Percentiles rank a stretch among this genome's conserved stretches.
phyloP scores from a whole-genome alignment of 2,797 vertebrate genomes.

The Loris lydekkerianus region DNA sequence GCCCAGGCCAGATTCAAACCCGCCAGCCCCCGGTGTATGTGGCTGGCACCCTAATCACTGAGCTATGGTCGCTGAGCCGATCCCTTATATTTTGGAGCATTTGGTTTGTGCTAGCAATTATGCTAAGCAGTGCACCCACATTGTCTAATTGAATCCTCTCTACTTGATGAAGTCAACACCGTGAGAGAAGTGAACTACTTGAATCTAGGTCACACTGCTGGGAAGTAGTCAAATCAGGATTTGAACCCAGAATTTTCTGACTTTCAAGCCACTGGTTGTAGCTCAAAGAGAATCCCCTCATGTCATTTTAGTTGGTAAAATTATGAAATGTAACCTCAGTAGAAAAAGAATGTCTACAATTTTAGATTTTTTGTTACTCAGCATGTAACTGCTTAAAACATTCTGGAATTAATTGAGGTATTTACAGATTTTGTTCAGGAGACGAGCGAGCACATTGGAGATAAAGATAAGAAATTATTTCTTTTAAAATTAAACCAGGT shows the following conservation, averaged over 20 bases:
- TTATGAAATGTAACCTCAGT: neutral
- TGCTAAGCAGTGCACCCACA: neutral
- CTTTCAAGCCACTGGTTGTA: neutral
- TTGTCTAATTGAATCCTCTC: neutral
- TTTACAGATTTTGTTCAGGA: conserved; percentile 33
- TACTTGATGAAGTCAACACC: neutral
- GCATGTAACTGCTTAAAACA: neutral
- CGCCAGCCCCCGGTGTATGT: too few species aligned
- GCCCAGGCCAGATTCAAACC: too few species aligned
- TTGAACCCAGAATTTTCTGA: neutral
- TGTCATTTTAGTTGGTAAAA: neutral
- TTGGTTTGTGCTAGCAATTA: conserved; percentile 11
- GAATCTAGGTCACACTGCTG: neutral
- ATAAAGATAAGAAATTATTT: neutral
- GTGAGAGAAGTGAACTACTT: neutral
- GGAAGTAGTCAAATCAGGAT: neutral
- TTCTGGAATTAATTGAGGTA: neutral
- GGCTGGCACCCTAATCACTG: too few species aligned
- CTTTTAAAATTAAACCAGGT: conserved; percentile 39
- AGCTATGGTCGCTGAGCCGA: too few species aligned
- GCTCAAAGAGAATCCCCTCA: neutral
- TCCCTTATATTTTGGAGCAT: neutral
- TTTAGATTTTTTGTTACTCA: neutral
- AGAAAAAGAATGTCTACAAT: neutral
- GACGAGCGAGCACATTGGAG: neutral